Evolutionary conservation across 2,797 vertebrate species (phyloP).

Genomic region (Adelosebastes latens): DNA sequence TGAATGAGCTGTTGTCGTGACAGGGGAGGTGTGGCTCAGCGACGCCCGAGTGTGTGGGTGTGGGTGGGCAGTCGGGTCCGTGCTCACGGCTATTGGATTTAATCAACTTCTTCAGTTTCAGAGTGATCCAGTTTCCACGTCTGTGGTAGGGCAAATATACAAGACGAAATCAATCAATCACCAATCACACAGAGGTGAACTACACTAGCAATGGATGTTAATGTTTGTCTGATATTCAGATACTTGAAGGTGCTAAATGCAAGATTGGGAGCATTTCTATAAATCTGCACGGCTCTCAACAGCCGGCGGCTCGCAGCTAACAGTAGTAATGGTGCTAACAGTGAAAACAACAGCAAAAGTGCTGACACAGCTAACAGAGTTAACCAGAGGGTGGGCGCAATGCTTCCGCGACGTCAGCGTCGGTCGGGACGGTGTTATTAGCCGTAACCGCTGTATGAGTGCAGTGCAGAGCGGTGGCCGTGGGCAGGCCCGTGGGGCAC

Average conservation of each 20-base stretch:
- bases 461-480: no score
- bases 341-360: no score
- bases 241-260: no score
- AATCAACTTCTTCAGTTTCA: constrained; percentile 97
- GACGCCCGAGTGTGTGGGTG: constrained; percentile 85
- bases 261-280: no score
- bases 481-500: no score
- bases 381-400: no score
- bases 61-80: constrained; percentile 67
- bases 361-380: no score
- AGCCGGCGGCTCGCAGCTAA: no score
- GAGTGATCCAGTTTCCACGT: constrained; percentile 96
- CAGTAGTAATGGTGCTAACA: no score
- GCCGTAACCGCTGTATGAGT: no score
- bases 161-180: neutral
- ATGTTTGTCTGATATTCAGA: neutral
- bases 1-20: constrained; percentile 91
- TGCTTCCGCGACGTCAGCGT: rapidly evolving
- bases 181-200: neutral
- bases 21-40: constrained; percentile 86
- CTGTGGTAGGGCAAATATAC: constrained; percentile 70
- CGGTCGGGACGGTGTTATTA: no score
- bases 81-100: constrained; percentile 94
- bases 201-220: neutral
- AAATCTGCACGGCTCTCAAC: no score